Evolutionary conservation across 2,888 invertebrate genomes (phyloP), one percentile per base, ranked within the genome.

Genomic region (Pristionchus fissidentatus): DNA sequence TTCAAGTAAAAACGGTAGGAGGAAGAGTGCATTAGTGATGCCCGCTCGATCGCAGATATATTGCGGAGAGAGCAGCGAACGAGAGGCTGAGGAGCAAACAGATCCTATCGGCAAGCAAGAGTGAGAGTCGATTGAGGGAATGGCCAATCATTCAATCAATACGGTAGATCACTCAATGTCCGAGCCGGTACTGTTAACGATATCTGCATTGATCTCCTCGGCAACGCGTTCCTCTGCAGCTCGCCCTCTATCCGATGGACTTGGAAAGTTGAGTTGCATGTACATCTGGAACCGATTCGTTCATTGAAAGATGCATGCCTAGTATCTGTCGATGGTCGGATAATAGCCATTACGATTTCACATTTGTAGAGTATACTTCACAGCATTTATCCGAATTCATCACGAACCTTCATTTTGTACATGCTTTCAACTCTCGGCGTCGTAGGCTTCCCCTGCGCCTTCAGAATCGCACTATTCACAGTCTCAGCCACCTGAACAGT

Each of bases 371-470:
- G n/a, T n/a, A n/a, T n/a, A n/a, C n/a, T n/a, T n/a, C n/a, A n/a
- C n/a, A n/a, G n/a, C n/a, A n/a, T n/a, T n/a, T n/a, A n/a, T n/a
- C n/a, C n/a, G n/a, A n/a, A n/a, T n/a, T n/a, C n/a, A 15, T 38
- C n/a, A n/a, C n/a, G n/a, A n/a, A 82, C 82, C 82, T 82, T 82
- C 66, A 70, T 66, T 41, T 82, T 82, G 49, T 49, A 49, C 35
- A 82, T 19, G 41, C 26, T 70, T 38, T 82, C 82, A 26, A 82
- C 49, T 41, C 82, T 43, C 49, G 70, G 35, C 29, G 66, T 66
- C 13, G 66, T 15, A 32, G 46, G 26, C 70, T 82, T 82, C 29
- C 70, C 70, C 70, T 49, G 49, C 29, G 8, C 29, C 41, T 35
- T n/a, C 19, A 82, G 82, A 22, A 82, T 35, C 8, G 70, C 66